A percentile compares a stretch with the other conserved stretches of the same genome.
phyloP scores from a whole-genome alignment of 2,113 vertebrate species.

The Pedetes capensis region DNA sequence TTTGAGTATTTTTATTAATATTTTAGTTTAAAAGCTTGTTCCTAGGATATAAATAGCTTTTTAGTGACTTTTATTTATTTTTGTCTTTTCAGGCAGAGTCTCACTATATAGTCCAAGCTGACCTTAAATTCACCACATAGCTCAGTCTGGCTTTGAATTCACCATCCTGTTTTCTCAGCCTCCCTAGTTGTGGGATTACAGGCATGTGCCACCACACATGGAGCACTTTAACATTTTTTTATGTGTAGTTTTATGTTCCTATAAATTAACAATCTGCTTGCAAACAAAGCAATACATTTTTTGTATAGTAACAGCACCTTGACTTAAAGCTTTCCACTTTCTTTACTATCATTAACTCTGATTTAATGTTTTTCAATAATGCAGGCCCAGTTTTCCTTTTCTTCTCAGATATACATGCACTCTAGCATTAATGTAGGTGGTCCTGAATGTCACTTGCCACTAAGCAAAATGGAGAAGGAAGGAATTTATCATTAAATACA shows the following conservation, averaged over 20 bases:
- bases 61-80: background rate
- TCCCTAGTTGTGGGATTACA: no score
- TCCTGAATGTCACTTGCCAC: background rate
- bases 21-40: conserved; percentile 16
- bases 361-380: conserved; percentile 44
- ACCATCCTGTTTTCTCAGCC: no score
- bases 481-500: background rate
- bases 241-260: no score
- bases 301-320: background rate
- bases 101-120: no score
- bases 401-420: background rate
- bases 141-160: no score
- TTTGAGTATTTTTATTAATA: conserved; percentile 33
- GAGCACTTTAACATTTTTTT: conserved; percentile 12
- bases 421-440: background rate
- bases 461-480: background rate
- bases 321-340: background rate
- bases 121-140: no score
- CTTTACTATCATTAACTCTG: background rate
- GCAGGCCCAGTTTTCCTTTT: background rate
- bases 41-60: conserved; percentile 22
- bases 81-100: no score
- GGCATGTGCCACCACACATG: no score
- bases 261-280: background rate
- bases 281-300: background rate